Base-by-base conservation (phyloP, 2,797 vertebrate genomes). In the Scomberomorus guttatus region DNA sequence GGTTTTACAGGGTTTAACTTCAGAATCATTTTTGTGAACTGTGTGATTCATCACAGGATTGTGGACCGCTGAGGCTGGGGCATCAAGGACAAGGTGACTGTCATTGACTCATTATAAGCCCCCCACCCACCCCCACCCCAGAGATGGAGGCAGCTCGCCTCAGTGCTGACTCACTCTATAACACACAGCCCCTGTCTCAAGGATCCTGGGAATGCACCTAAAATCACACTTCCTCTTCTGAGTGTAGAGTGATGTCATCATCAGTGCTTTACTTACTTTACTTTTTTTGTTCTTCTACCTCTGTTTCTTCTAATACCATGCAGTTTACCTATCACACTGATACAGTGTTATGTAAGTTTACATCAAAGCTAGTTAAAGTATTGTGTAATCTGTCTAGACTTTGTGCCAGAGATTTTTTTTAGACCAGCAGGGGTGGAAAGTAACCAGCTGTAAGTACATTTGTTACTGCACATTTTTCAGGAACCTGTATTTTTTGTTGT, bases 281-380 rank as follows among this genome's bases (percentile, higher is more conserved):
- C 75, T 64, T 72, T 72, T 68, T 85, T 89, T 86, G 82, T 89
- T 92, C 81, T 81, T 80, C 79, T 80, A 83, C 74, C 61, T 76
- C 55, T 50, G 62, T 77, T 63, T 87, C 70, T 48, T 85, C 70
- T 58, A 85, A 70, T 64, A 85, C 79, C 87, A 89, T 90, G 91
- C 89, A 85, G 57, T 77, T 83, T 70, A 85, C 75, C 73, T 52
- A 73, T 84, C 78, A 90, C 92, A 90, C 92, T 92, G 90, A 93
- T 92, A 89, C 90, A 92, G 92, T 93, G 90, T 86, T 84, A 81
- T 51, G 82, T 76, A 69, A 14, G 77, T 87, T 80, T 87, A 89
- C 91, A 88, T 67, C 11, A 11, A 84, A 82, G 39, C 68, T 90
- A 86, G 42, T 83, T 80, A 73, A 83, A 80, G 17, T 15, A 75